phyloP scores from a whole-genome alignment of 2,888 invertebrate genomes.

The Biston betularia region DNA sequence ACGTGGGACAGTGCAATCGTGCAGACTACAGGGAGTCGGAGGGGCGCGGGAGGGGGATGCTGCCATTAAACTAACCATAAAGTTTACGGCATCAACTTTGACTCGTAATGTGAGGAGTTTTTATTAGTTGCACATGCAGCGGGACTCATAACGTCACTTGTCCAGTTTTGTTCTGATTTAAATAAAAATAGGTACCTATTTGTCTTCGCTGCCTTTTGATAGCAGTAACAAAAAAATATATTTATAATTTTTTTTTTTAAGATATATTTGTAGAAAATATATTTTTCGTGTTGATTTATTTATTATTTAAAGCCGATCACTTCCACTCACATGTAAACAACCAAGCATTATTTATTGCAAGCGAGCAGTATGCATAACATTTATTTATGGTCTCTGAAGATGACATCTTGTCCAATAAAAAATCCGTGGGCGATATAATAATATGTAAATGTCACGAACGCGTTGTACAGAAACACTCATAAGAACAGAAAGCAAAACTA shows the following conservation, averaged over 20 bases:
- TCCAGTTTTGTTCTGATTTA: constrained; percentile 35
- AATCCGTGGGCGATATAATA: too few species aligned
- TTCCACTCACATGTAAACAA: too few species aligned
- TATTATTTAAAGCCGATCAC: neutral
- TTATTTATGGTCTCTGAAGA: too few species aligned
- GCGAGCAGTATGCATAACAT: too few species aligned
- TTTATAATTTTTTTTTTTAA: too few species aligned
- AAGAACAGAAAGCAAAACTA: too few species aligned
- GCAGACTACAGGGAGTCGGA: constrained; percentile 1
- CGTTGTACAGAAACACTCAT: too few species aligned
- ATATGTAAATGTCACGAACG: too few species aligned
- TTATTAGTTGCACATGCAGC: constrained; percentile 16
- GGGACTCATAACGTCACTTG: constrained; percentile 13
- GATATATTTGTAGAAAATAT: too few species aligned
- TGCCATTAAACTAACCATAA: constrained; percentile 53
- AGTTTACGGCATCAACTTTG: constrained; percentile 70
- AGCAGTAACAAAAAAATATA: too few species aligned
- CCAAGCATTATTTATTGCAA: too few species aligned
- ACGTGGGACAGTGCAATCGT: constrained; percentile 24
- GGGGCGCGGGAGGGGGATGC: neutral
- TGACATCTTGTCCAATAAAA: too few species aligned
- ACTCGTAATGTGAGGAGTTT: constrained; percentile 23
- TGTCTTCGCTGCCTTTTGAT: neutral
- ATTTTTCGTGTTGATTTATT: neutral
- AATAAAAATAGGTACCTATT: neutral